These are phyloP conservation scores for Drosophila parvula DNA, from an alignment of 1,140 invertebrate genomes.

Conservation along the genomic window DNA sequence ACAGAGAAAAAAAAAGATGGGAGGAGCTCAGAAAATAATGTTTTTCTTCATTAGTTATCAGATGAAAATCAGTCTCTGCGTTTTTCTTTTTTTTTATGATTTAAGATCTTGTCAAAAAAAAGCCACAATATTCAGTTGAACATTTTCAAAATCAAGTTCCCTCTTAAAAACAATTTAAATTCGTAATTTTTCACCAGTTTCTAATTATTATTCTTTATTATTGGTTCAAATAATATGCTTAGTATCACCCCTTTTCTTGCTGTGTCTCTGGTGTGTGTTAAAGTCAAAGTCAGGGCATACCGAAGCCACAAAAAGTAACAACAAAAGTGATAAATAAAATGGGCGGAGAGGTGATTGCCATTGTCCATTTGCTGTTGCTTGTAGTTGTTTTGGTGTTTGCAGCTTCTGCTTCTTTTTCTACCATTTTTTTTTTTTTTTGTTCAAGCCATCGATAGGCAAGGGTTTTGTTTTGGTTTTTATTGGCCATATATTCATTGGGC, in stretches of 20 bases:
- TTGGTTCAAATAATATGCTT: background rate
- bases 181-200: background rate
- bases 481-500: conserved; percentile 1
- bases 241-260: background rate
- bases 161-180: too few species aligned
- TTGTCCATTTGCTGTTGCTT: conserved; percentile 24
- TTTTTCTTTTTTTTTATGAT: too few species aligned
- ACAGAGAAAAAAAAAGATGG: background rate
- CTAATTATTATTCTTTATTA: background rate
- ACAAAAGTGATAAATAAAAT: conserved; percentile 70
- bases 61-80: too few species aligned
- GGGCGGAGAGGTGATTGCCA: conserved; percentile 23
- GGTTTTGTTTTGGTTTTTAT: conserved; percentile 8
- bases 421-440: background rate
- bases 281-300: conserved; percentile 5
- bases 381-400: conserved; percentile 5
- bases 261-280: background rate
- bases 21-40: background rate
- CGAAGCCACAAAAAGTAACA: conserved; percentile 6
- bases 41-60: too few species aligned
- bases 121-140: background rate
- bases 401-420: conserved; percentile 7
- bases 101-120: too few species aligned
- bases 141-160: background rate
- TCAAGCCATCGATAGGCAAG: background rate